Percentiles rank a stretch among this genome's conserved stretches.
Evolutionary conservation across 2,888 invertebrate genomes (phyloP).

Genomic region (Furcula furcula): DNA sequence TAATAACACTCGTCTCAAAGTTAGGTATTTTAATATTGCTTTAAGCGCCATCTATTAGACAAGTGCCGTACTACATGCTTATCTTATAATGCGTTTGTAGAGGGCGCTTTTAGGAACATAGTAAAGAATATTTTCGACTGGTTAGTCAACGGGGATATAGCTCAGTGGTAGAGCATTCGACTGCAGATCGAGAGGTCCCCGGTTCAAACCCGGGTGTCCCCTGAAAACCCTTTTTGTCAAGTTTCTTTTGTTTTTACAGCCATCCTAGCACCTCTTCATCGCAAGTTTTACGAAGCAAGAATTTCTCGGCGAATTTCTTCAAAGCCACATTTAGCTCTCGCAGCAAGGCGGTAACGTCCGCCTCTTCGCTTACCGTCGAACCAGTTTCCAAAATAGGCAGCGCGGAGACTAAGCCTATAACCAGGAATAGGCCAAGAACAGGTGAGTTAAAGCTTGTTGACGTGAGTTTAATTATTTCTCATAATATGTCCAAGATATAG

Average conservation of each 20-base stretch:
- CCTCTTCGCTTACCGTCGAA: constrained; percentile 43
- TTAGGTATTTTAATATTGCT: too few species aligned
- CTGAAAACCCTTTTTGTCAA: constrained; percentile 29
- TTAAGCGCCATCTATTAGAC: constrained; percentile 55
- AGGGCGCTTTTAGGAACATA: constrained; percentile 30
- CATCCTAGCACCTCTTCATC: constrained; percentile 34
- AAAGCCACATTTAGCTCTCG: constrained; percentile 74
- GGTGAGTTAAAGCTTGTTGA: constrained; percentile 38
- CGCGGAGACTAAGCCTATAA: constrained; percentile 76
- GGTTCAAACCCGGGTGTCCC: constrained; percentile 81
- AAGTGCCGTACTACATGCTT: constrained; percentile 11
- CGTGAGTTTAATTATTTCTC: too few species aligned
- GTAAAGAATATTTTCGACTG: constrained; percentile 32
- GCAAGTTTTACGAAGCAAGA: constrained; percentile 39
- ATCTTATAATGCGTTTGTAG: constrained; percentile 13
- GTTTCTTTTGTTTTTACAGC: constrained; percentile 33
- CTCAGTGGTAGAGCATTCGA: constrained; percentile 81
- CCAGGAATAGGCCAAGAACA: constrained; percentile 72
- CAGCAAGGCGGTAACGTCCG: constrained; percentile 67
- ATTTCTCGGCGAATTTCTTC: constrained; percentile 70
- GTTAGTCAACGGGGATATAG: constrained; percentile 59
- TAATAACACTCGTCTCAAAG: too few species aligned
- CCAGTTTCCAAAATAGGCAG: constrained; percentile 76
- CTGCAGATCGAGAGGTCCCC: constrained; percentile 81
- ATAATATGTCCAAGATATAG: too few species aligned